A percentile compares a stretch with the other conserved stretches of the same genome.
Conservation (phyloP, 1,140 invertebrate genomes). For the Cecropterus lyciades region DNA sequence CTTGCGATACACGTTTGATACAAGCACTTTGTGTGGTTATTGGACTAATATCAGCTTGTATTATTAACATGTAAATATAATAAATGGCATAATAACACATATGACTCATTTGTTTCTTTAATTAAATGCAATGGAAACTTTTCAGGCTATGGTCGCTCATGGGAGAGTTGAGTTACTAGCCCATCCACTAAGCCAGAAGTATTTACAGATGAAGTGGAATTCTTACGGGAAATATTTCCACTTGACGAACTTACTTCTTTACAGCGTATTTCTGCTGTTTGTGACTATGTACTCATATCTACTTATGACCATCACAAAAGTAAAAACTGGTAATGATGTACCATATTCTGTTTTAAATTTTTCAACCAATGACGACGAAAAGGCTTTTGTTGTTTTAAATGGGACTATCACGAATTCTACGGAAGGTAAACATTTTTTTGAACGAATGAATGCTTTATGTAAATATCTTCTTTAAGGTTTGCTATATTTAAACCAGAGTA, state of each 20-base stretch:
- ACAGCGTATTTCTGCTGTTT: constrained; percentile 90
- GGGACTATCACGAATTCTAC: constrained; percentile 5
- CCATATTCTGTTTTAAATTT: constrained; percentile 15
- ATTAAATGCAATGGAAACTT: neutral
- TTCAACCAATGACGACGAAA: constrained; percentile 7
- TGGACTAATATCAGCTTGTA: constrained; percentile 20
- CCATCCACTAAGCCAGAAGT: constrained; percentile 93
- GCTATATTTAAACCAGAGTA: too few species aligned
- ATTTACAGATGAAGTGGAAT: constrained; percentile 95
- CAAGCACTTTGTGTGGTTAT: constrained; percentile 10
- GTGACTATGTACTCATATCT: constrained; percentile 89
- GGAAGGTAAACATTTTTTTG: constrained; percentile 73
- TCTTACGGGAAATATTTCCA: constrained; percentile 95
- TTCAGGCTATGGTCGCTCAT: constrained; percentile 92
- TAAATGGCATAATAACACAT: constrained; percentile 17
- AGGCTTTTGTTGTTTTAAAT: constrained; percentile 33
- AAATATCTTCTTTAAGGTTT: too few species aligned
- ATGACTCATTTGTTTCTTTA: constrained; percentile 7
- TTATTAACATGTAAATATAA: constrained; percentile 22
- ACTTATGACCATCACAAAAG: constrained; percentile 79
- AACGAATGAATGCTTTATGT: too few species aligned
- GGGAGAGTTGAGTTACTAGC: constrained; percentile 91
- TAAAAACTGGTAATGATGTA: constrained; percentile 17
- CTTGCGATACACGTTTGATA: constrained; percentile 19
- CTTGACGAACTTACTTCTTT: constrained; percentile 89